Base-by-base conservation (phyloP, 2,797 vertebrate species). In the Neomorphus geoffroyi region DNA sequence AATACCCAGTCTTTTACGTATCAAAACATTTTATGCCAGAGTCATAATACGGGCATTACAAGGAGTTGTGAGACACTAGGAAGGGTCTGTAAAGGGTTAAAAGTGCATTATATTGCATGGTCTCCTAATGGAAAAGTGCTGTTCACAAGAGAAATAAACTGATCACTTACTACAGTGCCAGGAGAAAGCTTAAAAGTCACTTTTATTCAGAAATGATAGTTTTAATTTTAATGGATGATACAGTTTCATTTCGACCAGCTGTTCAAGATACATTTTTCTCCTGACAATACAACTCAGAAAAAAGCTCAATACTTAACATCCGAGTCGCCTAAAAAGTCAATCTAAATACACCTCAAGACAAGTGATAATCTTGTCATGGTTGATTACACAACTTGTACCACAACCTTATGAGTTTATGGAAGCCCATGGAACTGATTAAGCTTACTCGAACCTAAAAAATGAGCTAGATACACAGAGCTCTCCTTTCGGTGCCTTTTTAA, bases 341-440 rank as follows among this genome's bases (percentile, higher is more conserved):
- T 95, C 91, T 92, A 94, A 96, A 96, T 90, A 95, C 67, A 91
- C 37, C 80, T 89, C 86, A 87, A 94, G 86, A 96, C 96, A 95
- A 94, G 64, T 35, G 70, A 91, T 92, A 88, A 78, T 94, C 64
- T 88, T 90, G 96, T 81, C 86, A 92, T 93, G 93, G 94, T 80
- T 92, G 88, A 93, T 97, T 94, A 94, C 92, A 93, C 92, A 92
- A 75, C 81, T 89, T 96, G 88, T 92, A 96, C 83, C 85, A 93
- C 79, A 94, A 78, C 53, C 51, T 81, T 88, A 79, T 0, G 50
- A 84, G 88, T 92, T 96, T 92, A 83, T 35, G 71, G 86, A 96
- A 93, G 73, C 32, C 60, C 73, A 46, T 13, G 24, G 75, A 94
- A 86, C 57, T 56, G 64, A 90, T 86, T 88, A 93, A 85, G 84